Evolutionary conservation across 1,140 invertebrate genomes (phyloP), one percentile per base, ranked within the genome.

Genomic region (Helicoverpa armigera): DNA sequence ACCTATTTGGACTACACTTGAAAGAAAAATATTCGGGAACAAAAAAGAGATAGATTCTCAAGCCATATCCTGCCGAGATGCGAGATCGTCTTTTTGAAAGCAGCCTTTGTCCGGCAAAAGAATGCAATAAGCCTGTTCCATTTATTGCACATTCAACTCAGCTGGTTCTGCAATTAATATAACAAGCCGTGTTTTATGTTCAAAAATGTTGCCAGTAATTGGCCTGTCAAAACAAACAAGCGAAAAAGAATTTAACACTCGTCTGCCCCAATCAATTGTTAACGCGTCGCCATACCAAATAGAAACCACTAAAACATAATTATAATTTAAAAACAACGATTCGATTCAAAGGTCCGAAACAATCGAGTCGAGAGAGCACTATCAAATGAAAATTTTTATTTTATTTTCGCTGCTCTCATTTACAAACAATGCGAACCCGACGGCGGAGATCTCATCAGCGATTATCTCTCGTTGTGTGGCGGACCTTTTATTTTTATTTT

Each of bases 401-500:
- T 88, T 85, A 85, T 88, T 85, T 83, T 79, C 83, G 67, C 56
- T 73, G 83, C 81, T 86, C 87, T 87, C 87, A 88, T 88, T 87
- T 88, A 85, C 87, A 88, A 88, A 88, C 87, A 88, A 88, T 88
- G 82, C 83, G 81, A 82, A 83, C 81, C 81, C 80, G 69, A 79
- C 73, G 60, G 74, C 58, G 23, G 76, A 85, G 87, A 88, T 88
- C 83, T 82, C 85, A 87, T 88, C 87, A 81, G 69, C 82, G 87
- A 88, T 88, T 86, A 86, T 87, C 82, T 87, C 77, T 84, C 70
- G 72, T 67, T 73, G 74, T 78, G 79, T 65, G 69, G 74, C 60
- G 75, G 69, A 74, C 72, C 77, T 80, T 83, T 86, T 83, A 67
- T 85, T 80, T 81, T 80, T 79, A 48, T 80, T 79, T 80, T 80